Base-by-base conservation (phyloP, 2,797 vertebrate genomes). In the Eurystomus glaucurus region DNA sequence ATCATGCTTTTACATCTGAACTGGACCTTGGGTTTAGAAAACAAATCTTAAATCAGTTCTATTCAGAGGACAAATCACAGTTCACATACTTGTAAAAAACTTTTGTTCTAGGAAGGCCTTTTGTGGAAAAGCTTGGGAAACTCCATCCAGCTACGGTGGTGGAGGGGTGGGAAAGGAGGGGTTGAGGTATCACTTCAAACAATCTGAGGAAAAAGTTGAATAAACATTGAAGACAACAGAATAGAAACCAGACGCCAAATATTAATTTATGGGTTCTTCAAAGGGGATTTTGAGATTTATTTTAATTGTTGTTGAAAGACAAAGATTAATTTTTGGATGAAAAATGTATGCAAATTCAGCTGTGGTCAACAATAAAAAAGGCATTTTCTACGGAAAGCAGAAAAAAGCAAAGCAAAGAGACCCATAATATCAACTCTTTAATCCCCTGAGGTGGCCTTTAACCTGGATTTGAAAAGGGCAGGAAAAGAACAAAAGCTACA, bases 171-270 rank as follows among this genome's bases (percentile, higher is more conserved):
- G 97, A 97, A 96, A 97, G 91, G 72, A 95, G 37, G 60, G 91
- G 64, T 21, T 16, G 92, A 97, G 75, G 92, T 97, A 97, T 97
- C 97, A 85, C 90, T 97, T 97, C 94, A 96, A 97, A 96, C 88
- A 96, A 97, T 83, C 93, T 90, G 85, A 93, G 90, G 91, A 68
- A 90, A 96, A 97, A 91, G 90, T 97, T 97, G 95, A 92, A 92
- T 95, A 97, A 97, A 97, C 95, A 97, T 17, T 88, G 90, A 93
- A 97, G 97, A 97, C 96, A 97, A 97, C 94, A 95, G 93, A 97
- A 97, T 91, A 94, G 96, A 98, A 97, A 96, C 96, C 96, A 97
- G 97, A 97, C 88, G 66, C 88, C 91, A 77, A 88, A 95, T 96
- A 97, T 87, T 94, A 82, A 86, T 94, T 95, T 65, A 62, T 5